A percentile compares a stretch with the other conserved stretches of the same genome.
Conservation (phyloP, 2,888 invertebrate genomes). For the Tupiocoris notatus region DNA sequence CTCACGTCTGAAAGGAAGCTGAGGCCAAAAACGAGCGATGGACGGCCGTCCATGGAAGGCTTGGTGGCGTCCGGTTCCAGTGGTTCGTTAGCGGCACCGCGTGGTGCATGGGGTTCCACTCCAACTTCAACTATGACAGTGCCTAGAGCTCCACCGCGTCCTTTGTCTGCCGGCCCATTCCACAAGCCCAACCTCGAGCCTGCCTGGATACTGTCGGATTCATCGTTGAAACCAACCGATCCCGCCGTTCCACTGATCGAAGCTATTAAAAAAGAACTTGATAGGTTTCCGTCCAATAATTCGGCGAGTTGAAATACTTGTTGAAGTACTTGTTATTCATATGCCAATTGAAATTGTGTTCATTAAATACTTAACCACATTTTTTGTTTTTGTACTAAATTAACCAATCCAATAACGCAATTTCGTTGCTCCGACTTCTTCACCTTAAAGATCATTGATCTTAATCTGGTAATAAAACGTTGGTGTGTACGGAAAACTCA, state of each 20-base stretch:
- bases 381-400: too few relatives aligned
- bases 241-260: constrained; percentile 80
- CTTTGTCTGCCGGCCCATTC: constrained; percentile 66
- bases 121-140: constrained; percentile 48
- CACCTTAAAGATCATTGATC: too few relatives aligned
- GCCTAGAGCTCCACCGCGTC: constrained; percentile 54
- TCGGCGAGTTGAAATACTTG: constrained; percentile 2
- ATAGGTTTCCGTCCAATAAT: constrained; percentile 49
- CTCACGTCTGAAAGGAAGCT: constrained; percentile 45
- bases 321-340: constrained; percentile 4
- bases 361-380: background rate
- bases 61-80: constrained; percentile 9
- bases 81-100: background rate
- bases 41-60: constrained; percentile 47
- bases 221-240: constrained; percentile 63
- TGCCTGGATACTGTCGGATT: constrained; percentile 60
- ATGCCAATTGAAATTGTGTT: constrained; percentile 27
- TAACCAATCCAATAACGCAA: too few relatives aligned
- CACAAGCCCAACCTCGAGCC: constrained; percentile 59
- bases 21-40: constrained; percentile 50
- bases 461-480: too few relatives aligned
- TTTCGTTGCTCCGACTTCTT: too few relatives aligned
- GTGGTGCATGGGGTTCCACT: constrained; percentile 47
- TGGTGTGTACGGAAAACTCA: too few relatives aligned
- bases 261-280: constrained; percentile 74